Evolutionary conservation across 2,888 invertebrate species (phyloP), one percentile per base, ranked within the genome.

Genomic region (Glyphotaelius pellucidus): DNA sequence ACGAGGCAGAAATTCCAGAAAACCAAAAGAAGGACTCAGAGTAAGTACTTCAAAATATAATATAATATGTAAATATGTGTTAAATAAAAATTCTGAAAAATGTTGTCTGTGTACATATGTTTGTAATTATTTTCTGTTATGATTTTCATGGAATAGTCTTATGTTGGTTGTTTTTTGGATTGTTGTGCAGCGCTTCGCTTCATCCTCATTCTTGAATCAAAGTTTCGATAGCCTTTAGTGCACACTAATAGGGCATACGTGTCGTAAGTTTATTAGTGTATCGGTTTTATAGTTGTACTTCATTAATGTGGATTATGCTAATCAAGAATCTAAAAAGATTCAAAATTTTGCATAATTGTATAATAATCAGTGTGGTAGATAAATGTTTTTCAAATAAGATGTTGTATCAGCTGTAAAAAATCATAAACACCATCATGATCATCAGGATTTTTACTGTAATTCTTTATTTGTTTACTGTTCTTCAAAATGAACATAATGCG

Each of bases 11-110:
- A 95, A 99, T 99, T 94, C 99, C 99, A 2, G 99, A 99, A 95
- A 99, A 99, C 95, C 98, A 99, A 96, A 98, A 98, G 95, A 99
- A 99, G 95, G 99, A 99, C 95, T 98, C 99, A 88, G 99, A 99
- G 99, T 99, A 96, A 98, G 98, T 86, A 42, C 32, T 86, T 86
- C n/a, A n/a, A 42, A 35, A 0, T 25, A 86, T 2, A 86, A n/a
- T 86, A 86, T 47, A 14, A 14, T 42, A 3, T 47, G 85, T n/a
- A 81, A 32, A 81, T 81, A 81, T 25, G 25, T n/a, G 25, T n/a
- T 25, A 9, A 67, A n/a, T 25, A 67, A 25, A 67, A 67, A 67
- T 25, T 9, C 7, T 25, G 5, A 67, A 25, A 67, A 67, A 67
- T 67, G 67, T 67, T 67, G 7, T 67, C 7, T n/a, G 5, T 81